Percentiles rank a stretch among this genome's conserved stretches.
Conservation (phyloP, 2,888 invertebrate species). For the Elegia similella region DNA sequence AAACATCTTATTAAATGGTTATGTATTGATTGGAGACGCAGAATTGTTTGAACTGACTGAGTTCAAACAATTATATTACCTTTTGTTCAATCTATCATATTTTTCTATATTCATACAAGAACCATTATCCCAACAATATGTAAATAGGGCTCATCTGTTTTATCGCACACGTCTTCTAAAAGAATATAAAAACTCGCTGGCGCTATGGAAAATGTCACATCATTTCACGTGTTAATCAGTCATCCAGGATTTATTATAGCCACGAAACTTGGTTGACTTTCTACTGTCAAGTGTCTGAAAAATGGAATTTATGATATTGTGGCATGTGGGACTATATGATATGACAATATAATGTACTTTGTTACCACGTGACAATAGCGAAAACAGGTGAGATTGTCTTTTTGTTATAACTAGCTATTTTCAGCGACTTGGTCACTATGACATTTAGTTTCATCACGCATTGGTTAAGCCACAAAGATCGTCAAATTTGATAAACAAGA, state of each 20-base stretch:
- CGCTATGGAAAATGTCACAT: conserved; percentile 20
- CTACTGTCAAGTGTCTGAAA: neutral
- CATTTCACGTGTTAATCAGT: conserved; percentile 14
- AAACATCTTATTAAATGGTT: too few relatives aligned
- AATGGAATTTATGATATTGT: neutral
- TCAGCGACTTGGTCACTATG: too few relatives aligned
- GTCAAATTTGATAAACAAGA: too few relatives aligned
- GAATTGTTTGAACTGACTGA: too few relatives aligned
- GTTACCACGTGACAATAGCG: neutral
- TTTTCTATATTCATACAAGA: neutral
- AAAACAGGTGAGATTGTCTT: too few relatives aligned
- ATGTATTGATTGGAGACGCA: too few relatives aligned
- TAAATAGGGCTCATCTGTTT: conserved; percentile 11
- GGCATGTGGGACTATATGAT: neutral
- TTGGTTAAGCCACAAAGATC: too few relatives aligned
- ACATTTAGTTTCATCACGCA: too few relatives aligned
- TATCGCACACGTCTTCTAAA: neutral
- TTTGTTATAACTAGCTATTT: too few relatives aligned
- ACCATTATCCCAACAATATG: conserved; percentile 2
- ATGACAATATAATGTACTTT: neutral
- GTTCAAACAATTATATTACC: too few relatives aligned
- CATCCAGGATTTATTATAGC: conserved; percentile 13
- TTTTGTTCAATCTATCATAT: too few relatives aligned
- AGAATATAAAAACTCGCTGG: conserved; percentile 5
- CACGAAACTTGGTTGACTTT: conserved; percentile 6